Conservation (phyloP, 2,113 vertebrate genomes). For the Oophaga pumilio region DNA sequence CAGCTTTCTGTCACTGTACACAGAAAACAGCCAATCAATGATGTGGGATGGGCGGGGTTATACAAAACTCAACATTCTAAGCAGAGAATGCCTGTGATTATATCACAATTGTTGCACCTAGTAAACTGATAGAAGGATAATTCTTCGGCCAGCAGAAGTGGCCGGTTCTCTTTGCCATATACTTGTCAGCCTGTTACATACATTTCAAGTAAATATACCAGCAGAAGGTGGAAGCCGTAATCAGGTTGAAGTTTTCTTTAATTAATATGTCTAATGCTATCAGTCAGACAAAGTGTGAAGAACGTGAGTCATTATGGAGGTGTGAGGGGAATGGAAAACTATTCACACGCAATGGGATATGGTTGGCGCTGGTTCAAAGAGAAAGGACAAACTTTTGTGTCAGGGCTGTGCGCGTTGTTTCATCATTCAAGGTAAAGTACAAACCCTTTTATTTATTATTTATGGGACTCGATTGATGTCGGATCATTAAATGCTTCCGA, state of each 20-base stretch:
- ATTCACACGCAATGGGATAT: background rate
- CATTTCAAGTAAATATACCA: constrained; percentile 31
- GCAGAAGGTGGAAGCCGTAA: constrained; percentile 40
- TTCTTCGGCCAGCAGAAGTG: background rate
- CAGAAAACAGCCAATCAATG: too few species aligned
- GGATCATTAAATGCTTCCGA: background rate
- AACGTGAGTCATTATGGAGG: background rate
- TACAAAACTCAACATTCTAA: too few species aligned
- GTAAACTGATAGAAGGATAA: constrained; percentile 16
- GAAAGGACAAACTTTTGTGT: background rate
- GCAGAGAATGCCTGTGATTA: too few species aligned
- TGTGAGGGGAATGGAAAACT: background rate
- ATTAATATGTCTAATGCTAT: constrained; percentile 40
- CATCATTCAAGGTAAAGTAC: background rate
- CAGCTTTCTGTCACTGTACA: too few species aligned
- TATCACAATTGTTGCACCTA: too few species aligned
- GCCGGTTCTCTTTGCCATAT: background rate
- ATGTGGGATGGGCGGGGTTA: too few species aligned
- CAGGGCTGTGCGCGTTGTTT: too few species aligned
- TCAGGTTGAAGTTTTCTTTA: constrained; percentile 29
- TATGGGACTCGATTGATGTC: background rate
- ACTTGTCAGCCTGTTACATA: constrained; percentile 38
- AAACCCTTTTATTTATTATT: background rate
- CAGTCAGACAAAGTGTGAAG: constrained; percentile 41
- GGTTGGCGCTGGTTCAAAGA: background rate